Conservation (phyloP, 2,888 invertebrate species). For the Drosophila formosana region DNA sequence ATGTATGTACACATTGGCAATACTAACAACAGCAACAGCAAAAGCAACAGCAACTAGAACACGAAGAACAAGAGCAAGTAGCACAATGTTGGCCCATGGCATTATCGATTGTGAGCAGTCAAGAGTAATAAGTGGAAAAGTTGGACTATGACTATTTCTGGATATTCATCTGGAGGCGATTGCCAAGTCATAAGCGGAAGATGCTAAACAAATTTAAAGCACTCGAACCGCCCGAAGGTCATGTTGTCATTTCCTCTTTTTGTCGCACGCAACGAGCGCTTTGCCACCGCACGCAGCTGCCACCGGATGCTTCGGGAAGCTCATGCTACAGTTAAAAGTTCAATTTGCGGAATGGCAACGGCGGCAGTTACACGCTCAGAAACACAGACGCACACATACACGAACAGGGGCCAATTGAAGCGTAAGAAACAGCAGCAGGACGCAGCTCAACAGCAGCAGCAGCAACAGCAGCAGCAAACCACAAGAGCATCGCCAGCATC, state of each 20-base stretch:
- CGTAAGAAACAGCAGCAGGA: conserved; percentile 74
- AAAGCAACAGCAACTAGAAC: background rate
- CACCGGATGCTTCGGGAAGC: conserved; percentile 73
- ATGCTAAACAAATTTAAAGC: conserved; percentile 78
- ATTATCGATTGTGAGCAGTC: conserved; percentile 60
- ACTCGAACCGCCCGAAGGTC: conserved; percentile 71
- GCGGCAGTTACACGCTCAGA: conserved; percentile 61
- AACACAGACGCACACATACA: conserved; percentile 22
- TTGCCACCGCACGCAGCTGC: conserved; percentile 65
- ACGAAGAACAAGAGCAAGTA: background rate
- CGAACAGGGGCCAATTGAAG: conserved; percentile 70
- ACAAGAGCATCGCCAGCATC: conserved; percentile 20
- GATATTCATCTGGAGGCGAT: conserved; percentile 58
- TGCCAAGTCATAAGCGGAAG: conserved; percentile 78
- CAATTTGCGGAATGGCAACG: conserved; percentile 80
- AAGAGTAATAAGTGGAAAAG: conserved; percentile 67
- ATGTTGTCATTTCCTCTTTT: conserved; percentile 72
- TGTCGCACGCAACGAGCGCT: conserved; percentile 25
- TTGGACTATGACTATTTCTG: conserved; percentile 57
- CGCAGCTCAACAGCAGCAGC: conserved; percentile 22
- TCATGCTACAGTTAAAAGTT: conserved; percentile 80
- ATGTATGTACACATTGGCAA: conserved; percentile 34
- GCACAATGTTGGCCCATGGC: conserved; percentile 33
- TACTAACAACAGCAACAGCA: conserved; percentile 6
- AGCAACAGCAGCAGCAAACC: conserved; percentile 14